Percentiles rank a stretch among this genome's conserved stretches.
Conservation (phyloP, 2,113 vertebrate genomes). For the Cebus imitator region DNA sequence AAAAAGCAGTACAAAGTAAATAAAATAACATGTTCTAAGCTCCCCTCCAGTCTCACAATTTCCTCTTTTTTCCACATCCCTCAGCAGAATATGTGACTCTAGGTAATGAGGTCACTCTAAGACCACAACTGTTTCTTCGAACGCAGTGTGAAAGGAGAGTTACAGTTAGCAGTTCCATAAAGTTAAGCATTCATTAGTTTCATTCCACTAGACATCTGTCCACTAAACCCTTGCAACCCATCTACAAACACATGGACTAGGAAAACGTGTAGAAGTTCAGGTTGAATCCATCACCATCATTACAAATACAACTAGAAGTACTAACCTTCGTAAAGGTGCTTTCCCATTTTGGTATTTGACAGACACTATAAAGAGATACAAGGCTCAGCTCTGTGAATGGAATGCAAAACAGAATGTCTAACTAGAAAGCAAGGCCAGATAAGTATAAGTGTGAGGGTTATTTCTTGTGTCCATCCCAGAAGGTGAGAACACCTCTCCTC, state of each 20-base stretch:
- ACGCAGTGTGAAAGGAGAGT: not conserved
- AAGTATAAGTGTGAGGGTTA: not conserved
- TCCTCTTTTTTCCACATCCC: slow-evolving; percentile 26
- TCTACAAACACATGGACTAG: not conserved
- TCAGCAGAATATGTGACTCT: not conserved
- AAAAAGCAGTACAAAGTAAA: not conserved
- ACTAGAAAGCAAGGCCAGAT: not conserved
- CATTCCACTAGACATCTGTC: slow-evolving; percentile 10
- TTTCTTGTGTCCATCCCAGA: not conserved
- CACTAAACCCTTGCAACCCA: slow-evolving; percentile 4
- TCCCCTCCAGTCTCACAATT: not conserved
- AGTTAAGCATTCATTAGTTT: slow-evolving; percentile 33
- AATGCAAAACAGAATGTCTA: not conserved
- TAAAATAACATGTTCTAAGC: not conserved
- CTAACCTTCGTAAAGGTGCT: not conserved
- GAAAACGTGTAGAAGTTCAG: not conserved
- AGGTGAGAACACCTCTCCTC: not conserved
- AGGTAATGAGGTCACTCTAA: not conserved
- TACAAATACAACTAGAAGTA: not conserved
- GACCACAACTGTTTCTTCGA: not conserved
- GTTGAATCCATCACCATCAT: not conserved
- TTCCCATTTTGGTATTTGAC: not conserved
- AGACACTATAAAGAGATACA: not conserved
- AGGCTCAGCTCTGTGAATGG: not conserved
- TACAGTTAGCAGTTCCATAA: not conserved